phyloP scores from a whole-genome alignment of 2,888 invertebrate species.

The Molorchus minor region DNA sequence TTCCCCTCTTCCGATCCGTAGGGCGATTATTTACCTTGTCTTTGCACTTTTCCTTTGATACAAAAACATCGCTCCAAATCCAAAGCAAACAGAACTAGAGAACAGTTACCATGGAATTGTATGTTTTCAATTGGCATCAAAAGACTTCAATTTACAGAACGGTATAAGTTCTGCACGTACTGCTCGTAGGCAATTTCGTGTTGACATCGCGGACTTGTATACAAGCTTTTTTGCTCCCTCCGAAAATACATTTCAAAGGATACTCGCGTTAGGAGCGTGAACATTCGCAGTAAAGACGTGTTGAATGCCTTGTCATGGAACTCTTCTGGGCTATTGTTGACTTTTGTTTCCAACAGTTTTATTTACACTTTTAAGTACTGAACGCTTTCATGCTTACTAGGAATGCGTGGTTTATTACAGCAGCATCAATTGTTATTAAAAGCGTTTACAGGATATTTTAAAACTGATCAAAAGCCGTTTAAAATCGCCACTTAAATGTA shows the following conservation, averaged over 20 bases:
- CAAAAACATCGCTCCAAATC: constrained; percentile 13
- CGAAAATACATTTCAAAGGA: constrained; percentile 33
- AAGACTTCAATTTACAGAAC: constrained; percentile 19
- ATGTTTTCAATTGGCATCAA: constrained; percentile 12
- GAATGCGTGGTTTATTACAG: constrained; percentile 14
- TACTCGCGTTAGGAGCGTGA: constrained; percentile 22
- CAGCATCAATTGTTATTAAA: constrained; percentile 7
- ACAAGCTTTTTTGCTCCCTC: constrained; percentile 22
- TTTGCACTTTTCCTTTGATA: constrained; percentile 17
- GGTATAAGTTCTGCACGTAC: constrained; percentile 17
- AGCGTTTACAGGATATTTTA: too few relatives aligned
- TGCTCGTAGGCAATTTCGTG: constrained; percentile 15
- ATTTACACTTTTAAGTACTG: constrained; percentile 12
- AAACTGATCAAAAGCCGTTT: too few relatives aligned
- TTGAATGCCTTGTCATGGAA: constrained; percentile 22
- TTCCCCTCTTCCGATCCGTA: constrained; percentile 1
- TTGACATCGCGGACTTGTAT: constrained; percentile 14
- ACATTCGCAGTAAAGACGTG: constrained; percentile 27
- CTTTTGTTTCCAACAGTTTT: constrained; percentile 21
- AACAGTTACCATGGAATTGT: constrained; percentile 10
- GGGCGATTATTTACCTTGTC: constrained; percentile 4
- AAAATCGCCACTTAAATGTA: too few relatives aligned
- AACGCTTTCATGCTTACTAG: constrained; percentile 3
- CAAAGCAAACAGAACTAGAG: constrained; percentile 17
- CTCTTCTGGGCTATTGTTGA: constrained; percentile 20